Base-by-base conservation (phyloP, 2,113 vertebrate genomes). In the Petaurus breviceps region DNA sequence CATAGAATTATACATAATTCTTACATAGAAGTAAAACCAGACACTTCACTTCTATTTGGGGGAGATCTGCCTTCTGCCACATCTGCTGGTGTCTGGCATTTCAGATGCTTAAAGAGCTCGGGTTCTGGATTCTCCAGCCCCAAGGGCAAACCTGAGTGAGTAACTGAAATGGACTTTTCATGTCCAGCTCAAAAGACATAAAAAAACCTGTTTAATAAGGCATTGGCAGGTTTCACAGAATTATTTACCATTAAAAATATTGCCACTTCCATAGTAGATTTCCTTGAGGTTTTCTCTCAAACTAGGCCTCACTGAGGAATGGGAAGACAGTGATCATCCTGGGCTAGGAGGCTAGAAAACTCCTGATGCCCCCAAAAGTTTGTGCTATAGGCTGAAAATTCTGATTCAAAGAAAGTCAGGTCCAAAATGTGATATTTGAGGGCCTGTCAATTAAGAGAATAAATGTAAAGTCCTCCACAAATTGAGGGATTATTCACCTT, bases 11-110 rank as follows among this genome's bases (percentile, higher is more conserved):
- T 68, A 49, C 22, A 47, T 90, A 50, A 16, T 51, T 92, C 95
- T 95, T 97, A 95, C 95, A 95, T 90, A 91, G 22, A 51, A 54
- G 94, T 28, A 3, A 43, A 91, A n/a, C 49, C 50, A 89, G 6
- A 49, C 51, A 84, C 19, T 23, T 84, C n/a, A 43, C 43, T 25
- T 22, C 0, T 51, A 11, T 55, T 49, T 91, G 57, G 37, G 9
- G 28, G 25, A 10, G 1, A 7, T 94, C 92, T 95, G 23, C 37
- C n/a, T 96, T 91, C 24, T 23, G 43, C 43, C 43, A 46, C 3
- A 25, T 8, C 43, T 26, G 68, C 50, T 89, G 2, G 11, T 24
- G 46, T 14, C 37, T 77, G 31, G n/a, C n/a, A 92, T 92, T 95
- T 43, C n/a, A 53, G 57, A 54, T 43, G 24, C 24, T 43, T 11